phyloP scores from a whole-genome alignment of 1,140 invertebrate species.

The Drosophila setifemur region DNA sequence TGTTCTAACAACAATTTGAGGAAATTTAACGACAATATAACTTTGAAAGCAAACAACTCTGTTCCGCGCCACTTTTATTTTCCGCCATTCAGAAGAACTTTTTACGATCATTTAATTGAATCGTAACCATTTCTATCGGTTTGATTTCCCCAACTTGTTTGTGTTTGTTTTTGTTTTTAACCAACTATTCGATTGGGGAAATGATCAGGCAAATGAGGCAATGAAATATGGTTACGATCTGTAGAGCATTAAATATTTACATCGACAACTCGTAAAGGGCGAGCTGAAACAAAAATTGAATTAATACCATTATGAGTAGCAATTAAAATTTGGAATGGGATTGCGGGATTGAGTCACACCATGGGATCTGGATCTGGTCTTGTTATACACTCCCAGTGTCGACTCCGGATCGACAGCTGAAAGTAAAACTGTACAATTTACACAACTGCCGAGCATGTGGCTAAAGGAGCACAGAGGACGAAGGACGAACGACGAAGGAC shows the following conservation, averaged over 20 bases:
- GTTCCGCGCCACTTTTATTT: slow-evolving; percentile 19
- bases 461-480: not conserved
- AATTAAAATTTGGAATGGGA: slow-evolving; percentile 1
- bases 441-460: slow-evolving; percentile 67
- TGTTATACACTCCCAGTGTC: slow-evolving; percentile 21
- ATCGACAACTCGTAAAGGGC: slow-evolving; percentile 39
- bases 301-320: slow-evolving; percentile 22
- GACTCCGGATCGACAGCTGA: slow-evolving; percentile 49
- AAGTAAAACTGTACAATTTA: slow-evolving; percentile 77
- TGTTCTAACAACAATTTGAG: slow-evolving; percentile 76
- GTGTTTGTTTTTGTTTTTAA: slow-evolving; percentile 7
- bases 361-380: not conserved
- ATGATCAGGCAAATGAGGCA: slow-evolving; percentile 52
- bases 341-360: slow-evolving; percentile 51
- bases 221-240: slow-evolving; percentile 60
- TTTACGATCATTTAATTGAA: slow-evolving; percentile 78
- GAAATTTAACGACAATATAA: slow-evolving; percentile 52
- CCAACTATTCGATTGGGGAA: slow-evolving; percentile 40
- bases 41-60: slow-evolving; percentile 37
- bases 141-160: slow-evolving; percentile 18
- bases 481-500: slow-evolving; percentile 31
- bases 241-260: slow-evolving; percentile 56
- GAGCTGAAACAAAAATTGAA: slow-evolving; percentile 5
- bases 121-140: slow-evolving; percentile 65
- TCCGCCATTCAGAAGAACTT: slow-evolving; percentile 42